Evolutionary conservation across 2,113 vertebrate species (phyloP), one percentile per base, ranked within the genome.

Genomic region (Hiodon alosoides): DNA sequence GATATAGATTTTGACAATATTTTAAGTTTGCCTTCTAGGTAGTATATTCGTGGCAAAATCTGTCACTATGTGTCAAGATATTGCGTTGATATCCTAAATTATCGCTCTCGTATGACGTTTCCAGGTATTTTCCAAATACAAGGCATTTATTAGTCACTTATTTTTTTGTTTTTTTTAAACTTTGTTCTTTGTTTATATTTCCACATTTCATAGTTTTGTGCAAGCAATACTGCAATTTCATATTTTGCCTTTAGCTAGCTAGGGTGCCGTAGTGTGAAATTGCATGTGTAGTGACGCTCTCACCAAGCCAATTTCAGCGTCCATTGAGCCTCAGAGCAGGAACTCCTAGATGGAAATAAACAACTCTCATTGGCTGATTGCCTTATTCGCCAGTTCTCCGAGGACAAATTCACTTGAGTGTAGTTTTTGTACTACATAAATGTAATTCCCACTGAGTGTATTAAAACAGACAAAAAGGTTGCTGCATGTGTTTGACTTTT

Each of bases 271-370:
- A 52, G 50, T 60, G 71, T 73, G 71, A 73, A 73, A 73, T 73
- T 73, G 60, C 17, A 64, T 64, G 71, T 61, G 60, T 51, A 52
- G 47, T 61, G 51, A 69, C 47, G 9, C 68, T 52, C 5, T 5
- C 51, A 8, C 52, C 5, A 14, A 69, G 51, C 65, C 61, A 73
- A 65, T 73, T 66, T 73, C 60, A 73, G 72, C 72, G 61, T 73
- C 72, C 52, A 16, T n/a, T 55, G 50, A 50, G n/a, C 17, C 17
- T 13, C 16, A 3, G 50, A 53, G 60, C 72, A 54, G 60, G n/a
- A 65, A 13, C 51, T 70, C 52, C 61, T 51, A 3, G 64, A 11
- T 31, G 3, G 17, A 11, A 31, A 31, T 31, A 31, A 31, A 31
- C 31, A 31, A 10, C 16, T 66, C 31, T 66, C 64, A 66, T 66